Evolutionary conservation across 2,113 vertebrate genomes (phyloP).

Genomic region (Pampusana beccarii): DNA sequence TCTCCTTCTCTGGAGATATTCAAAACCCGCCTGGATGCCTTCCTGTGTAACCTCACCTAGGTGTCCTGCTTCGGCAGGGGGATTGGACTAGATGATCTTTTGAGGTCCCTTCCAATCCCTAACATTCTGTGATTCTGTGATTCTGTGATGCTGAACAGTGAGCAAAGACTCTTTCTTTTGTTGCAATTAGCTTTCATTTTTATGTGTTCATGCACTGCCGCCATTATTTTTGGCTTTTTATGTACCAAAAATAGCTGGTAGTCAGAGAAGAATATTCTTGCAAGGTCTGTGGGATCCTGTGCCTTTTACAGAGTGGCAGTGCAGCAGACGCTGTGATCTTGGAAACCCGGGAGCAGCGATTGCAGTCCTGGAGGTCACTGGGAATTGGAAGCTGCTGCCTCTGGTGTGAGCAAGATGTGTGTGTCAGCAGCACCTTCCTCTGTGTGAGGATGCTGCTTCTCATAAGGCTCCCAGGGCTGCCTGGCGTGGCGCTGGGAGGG

Average conservation of each 20-base stretch:
- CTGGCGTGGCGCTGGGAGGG: neutral
- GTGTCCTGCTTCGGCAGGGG: no score
- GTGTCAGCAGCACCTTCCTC: neutral
- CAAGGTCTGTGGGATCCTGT: neutral
- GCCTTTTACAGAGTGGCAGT: neutral
- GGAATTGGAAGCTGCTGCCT: neutral
- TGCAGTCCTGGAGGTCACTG: neutral
- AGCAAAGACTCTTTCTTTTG: neutral
- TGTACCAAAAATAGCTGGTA: neutral
- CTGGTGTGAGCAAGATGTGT: fast-evolving
- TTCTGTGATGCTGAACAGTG: fast-evolving
- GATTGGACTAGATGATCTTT: no score
- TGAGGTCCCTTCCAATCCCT: no score
- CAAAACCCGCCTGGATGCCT: no score
- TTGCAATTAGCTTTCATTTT: neutral
- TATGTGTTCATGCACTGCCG: neutral
- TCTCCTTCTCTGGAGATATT: no score
- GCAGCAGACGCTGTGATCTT: neutral
- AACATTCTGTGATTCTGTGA: no score
- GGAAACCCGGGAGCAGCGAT: neutral
- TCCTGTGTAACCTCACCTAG: no score
- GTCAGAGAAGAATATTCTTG: neutral
- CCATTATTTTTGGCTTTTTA: neutral
- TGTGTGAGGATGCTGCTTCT: neutral
- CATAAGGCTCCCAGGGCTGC: neutral